Evolutionary conservation across 2,797 vertebrate genomes (phyloP), one percentile per base, ranked within the genome.

Genomic region (Anguilla marmorata): DNA sequence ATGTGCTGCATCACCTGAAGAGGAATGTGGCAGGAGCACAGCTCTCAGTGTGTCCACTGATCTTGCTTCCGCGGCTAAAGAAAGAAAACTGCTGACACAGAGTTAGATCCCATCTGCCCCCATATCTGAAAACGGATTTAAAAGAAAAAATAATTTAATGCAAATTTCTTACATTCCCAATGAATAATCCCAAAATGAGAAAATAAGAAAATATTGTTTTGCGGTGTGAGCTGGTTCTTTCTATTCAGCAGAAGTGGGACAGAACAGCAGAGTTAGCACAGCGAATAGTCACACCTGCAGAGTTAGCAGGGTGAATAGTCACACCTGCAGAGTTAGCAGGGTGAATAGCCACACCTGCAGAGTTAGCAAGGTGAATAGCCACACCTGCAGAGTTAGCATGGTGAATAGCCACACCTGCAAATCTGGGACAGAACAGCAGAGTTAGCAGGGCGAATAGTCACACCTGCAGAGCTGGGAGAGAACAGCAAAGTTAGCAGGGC

Each of bases 311-410:
- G 37, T 2, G 37, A 37, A 37, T 37, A 37, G 37, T 37, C 37
- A 37, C 37, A 37, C 37, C 37, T 37, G 37, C 37, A 37, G 37
- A 37, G 37, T 37, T 37, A 37, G 37, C 0, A n/a, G 24, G 21
- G 37, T 8, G 63, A 60, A 50, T 27, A 84, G 79, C n/a, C 86
- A 87, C 86, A 84, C 86, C 80, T 87, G 86, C 52, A n/a, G 27
- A 76, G 12, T 74, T 79, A 37, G 37, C 37, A 37, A 0, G 37
- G 37, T 37, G 37, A 37, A 37, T 37, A 2, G 37, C 1, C 37
- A 37, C 37, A 37, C 37, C 37, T 37, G 37, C 1, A 37, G 37
- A 37, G 37, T 37, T 37, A 37, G 37, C 37, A 37, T 0, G 33
- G 33, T 33, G 33, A 33, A 33, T 0, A 1, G 60, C 3, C 33